phyloP scores from a whole-genome alignment of 2,113 vertebrate genomes.

The Puntigrus tetrazona region DNA sequence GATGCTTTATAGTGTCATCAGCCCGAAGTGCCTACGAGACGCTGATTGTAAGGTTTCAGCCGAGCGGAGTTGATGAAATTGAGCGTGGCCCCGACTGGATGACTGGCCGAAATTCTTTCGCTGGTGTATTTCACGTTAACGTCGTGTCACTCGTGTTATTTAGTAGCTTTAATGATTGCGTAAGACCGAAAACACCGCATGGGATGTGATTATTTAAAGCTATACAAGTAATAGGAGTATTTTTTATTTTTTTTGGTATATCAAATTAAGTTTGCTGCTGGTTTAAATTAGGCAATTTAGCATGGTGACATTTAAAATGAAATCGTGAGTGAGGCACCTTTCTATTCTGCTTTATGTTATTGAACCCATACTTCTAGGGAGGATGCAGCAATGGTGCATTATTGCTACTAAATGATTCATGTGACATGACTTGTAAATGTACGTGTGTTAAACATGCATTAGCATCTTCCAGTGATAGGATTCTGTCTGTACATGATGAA shows the following conservation, averaged over 20 bases:
- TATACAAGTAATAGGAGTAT: neutral
- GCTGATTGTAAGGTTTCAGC: conserved; percentile 27
- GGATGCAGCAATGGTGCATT: neutral
- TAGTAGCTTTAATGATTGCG: neutral
- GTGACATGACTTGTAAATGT: neutral
- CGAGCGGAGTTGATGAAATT: conserved; percentile 6
- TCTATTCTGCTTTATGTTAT: neutral
- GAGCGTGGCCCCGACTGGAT: neutral
- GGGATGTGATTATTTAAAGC: neutral
- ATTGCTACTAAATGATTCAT: neutral
- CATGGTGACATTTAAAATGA: neutral
- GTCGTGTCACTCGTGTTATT: neutral
- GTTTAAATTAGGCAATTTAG: neutral
- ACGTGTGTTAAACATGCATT: neutral
- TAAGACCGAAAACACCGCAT: neutral
- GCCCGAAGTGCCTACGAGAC: conserved; percentile 14
- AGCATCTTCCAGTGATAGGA: neutral
- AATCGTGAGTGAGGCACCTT: neutral
- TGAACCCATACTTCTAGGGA: neutral
- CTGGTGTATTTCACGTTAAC: neutral
- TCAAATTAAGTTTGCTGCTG: no score
- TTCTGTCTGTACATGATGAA: neutral
- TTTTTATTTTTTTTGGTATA: neutral
- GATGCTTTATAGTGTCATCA: conserved; percentile 24
- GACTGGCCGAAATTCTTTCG: neutral